A percentile compares a stretch with the other conserved stretches of the same genome.
phyloP scores from a whole-genome alignment of 2,888 invertebrate species.

The Ernsta delagoae region DNA sequence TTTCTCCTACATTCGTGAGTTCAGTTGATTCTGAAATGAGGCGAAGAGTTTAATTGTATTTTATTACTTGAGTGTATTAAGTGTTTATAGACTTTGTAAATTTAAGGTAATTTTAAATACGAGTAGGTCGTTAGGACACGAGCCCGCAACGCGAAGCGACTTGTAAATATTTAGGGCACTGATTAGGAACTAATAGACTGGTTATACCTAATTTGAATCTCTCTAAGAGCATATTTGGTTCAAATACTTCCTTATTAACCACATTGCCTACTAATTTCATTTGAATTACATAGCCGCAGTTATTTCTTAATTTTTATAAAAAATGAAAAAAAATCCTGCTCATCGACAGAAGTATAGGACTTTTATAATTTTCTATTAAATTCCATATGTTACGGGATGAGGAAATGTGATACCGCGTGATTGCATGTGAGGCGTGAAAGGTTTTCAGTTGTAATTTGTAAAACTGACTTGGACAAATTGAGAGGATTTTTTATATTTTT shows the following conservation, averaged over 20 bases:
- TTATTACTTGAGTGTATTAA: constrained; percentile 2
- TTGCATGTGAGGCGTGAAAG: constrained; percentile 14
- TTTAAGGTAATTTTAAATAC: constrained; percentile 16
- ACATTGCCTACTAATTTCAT: constrained; percentile 7
- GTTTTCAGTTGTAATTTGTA: constrained; percentile 1
- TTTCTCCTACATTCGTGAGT: constrained; percentile 1
- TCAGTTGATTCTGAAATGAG: constrained; percentile 17
- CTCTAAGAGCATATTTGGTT: constrained; percentile 63
- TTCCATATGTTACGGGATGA: constrained; percentile 28
- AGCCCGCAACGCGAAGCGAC: constrained; percentile 70
- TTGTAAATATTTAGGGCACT: constrained; percentile 68
- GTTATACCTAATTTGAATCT: constrained; percentile 73
- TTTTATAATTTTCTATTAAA: constrained; percentile 33
- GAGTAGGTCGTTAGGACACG: constrained; percentile 4
- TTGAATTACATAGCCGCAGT: not conserved
- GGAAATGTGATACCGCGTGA: constrained; percentile 33
- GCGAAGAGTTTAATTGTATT: constrained; percentile 1
- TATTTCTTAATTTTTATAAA: constrained; percentile 1
- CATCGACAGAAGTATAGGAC: not conserved
- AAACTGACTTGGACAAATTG: constrained; percentile 24
- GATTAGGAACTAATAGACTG: constrained; percentile 75
- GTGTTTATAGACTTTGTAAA: constrained; percentile 12
- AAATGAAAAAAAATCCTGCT: not conserved
- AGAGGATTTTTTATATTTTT: constrained; percentile 9
- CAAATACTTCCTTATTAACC: constrained; percentile 29